These are phyloP conservation scores for Rhea pennata DNA, from an alignment of 2,113 vertebrate genomes.

Conservation along the genomic window DNA sequence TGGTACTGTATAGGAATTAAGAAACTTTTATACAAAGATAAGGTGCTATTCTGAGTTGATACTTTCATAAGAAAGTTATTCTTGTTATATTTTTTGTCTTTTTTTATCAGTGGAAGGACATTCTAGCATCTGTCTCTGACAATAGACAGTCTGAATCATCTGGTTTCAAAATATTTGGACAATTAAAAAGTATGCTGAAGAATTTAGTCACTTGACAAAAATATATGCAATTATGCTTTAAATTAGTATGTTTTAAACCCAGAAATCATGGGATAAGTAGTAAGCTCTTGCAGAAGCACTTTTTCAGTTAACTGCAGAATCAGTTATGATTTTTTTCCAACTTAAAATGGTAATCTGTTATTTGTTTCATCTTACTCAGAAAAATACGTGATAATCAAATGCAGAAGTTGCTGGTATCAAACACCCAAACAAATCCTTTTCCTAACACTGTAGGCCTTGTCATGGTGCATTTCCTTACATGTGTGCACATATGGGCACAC, in stretches of 20 bases:
- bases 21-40: background rate
- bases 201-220: background rate
- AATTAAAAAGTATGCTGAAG: background rate
- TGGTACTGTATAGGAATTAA: background rate
- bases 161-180: background rate
- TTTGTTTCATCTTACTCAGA: background rate
- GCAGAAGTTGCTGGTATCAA: background rate
- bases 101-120: background rate
- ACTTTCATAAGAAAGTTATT: background rate
- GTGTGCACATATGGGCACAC: too few relatives aligned
- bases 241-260: background rate
- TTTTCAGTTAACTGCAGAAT: background rate
- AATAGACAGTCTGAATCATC: background rate
- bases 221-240: background rate
- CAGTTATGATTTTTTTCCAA: background rate
- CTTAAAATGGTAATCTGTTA: background rate
- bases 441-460: background rate
- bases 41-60: background rate
- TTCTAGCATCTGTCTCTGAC: background rate
- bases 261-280: background rate
- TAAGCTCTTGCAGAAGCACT: background rate
- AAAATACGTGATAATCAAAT: background rate
- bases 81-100: background rate
- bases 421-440: background rate
- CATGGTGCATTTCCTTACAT: background rate